Conservation (phyloP, 2,888 invertebrate species). For the Lithophane leautieri region DNA sequence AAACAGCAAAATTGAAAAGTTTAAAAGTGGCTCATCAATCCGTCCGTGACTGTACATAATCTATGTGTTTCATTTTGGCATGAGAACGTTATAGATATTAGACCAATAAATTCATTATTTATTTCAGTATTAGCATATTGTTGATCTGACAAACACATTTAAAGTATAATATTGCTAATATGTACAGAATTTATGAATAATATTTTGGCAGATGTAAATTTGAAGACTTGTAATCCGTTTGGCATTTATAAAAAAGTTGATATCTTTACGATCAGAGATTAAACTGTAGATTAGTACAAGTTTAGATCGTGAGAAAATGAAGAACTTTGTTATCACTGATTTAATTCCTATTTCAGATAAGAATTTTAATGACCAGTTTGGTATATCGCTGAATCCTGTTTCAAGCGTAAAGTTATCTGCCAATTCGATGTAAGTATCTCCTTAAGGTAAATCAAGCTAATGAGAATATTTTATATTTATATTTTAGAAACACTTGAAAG, state of each 20-base stretch:
- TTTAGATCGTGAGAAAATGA: constrained; percentile 13
- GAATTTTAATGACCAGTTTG: not conserved
- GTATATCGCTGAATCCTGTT: constrained; percentile 4
- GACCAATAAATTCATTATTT: constrained; percentile 21
- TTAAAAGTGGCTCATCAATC: too few relatives aligned
- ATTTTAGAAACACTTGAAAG: not conserved
- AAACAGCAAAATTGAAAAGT: too few relatives aligned
- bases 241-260: constrained; percentile 11
- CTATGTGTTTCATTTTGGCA: constrained; percentile 2
- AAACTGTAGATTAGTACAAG: constrained; percentile 23
- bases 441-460: not conserved
- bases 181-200: constrained; percentile 10
- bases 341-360: constrained; percentile 18
- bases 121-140: constrained; percentile 37
- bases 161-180: not conserved
- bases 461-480: too few relatives aligned
- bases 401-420: not conserved
- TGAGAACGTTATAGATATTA: constrained; percentile 18
- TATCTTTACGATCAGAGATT: constrained; percentile 36
- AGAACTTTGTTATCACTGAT: constrained; percentile 16
- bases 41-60: too few relatives aligned
- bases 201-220: constrained; percentile 3
- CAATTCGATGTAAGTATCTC: not conserved
- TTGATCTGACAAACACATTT: constrained; percentile 6
- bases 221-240: not conserved